These are phyloP conservation scores for Bergia puertoricense DNA, from an alignment of 92 coral and sea anemone species.

Conservation along the genomic window DNA sequence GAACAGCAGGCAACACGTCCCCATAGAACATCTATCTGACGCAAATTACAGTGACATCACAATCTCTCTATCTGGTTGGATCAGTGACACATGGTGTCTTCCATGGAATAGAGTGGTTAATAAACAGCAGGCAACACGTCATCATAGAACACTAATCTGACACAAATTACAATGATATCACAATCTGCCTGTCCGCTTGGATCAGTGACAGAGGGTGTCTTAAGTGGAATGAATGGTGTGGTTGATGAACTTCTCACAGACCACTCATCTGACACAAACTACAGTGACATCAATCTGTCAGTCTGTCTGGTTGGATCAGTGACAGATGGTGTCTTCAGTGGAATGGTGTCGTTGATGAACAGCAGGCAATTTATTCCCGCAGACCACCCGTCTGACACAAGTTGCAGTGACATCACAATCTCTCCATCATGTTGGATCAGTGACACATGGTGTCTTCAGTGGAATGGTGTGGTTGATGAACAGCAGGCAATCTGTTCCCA, in stretches of 20 bases:
- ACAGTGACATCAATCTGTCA: slow-evolving; percentile 12
- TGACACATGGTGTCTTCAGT: slow-evolving; percentile 43
- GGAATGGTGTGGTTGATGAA: slow-evolving; percentile 55
- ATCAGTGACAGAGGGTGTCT: slow-evolving; percentile 51
- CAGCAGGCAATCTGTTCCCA: slow-evolving; percentile 69
- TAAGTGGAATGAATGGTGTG: slow-evolving; percentile 27
- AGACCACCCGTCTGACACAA: slow-evolving; percentile 49
- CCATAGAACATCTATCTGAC: slow-evolving; percentile 41
- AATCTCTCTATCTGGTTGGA: slow-evolving; percentile 33
- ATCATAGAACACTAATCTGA: slow-evolving; percentile 57
- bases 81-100: slow-evolving; percentile 64
- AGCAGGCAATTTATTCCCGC: slow-evolving; percentile 68
- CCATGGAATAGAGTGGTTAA: slow-evolving; percentile 57
- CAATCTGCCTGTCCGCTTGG: not conserved
- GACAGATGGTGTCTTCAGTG: not conserved
- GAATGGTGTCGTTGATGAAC: slow-evolving; percentile 55
- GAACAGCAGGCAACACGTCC: slow-evolving; percentile 58
- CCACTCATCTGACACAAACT: slow-evolving; percentile 52
- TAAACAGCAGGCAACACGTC: slow-evolving; percentile 66
- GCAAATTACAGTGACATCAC: slow-evolving; percentile 54
- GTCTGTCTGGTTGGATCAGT: slow-evolving; percentile 46
- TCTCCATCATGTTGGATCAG: not conserved
- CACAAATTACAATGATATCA: no score
- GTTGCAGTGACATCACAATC: slow-evolving; percentile 26
- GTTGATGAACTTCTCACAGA: slow-evolving; percentile 57